Base-by-base conservation (phyloP, 2,113 vertebrate species). In the Prunella fulvescens region DNA sequence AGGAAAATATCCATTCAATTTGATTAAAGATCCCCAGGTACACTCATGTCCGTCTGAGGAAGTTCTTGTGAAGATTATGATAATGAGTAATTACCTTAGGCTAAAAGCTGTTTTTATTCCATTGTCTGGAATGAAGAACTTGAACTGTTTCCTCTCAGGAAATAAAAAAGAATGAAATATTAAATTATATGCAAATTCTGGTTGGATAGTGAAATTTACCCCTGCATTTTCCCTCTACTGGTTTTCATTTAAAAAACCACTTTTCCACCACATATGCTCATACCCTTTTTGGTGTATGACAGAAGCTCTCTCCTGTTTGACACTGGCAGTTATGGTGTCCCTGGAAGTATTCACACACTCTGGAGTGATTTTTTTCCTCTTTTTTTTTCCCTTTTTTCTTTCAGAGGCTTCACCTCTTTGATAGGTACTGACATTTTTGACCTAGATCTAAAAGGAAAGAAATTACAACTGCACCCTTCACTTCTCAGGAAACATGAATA, bases 61-160 rank as follows among this genome's bases (percentile, higher is more conserved):
- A 85, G 95, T 93, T 93, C 92, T 96, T 96, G 84, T 70, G 86
- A 96, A 97, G 85, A 97, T 93, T 86, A 91, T 48, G 54, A 90
- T 91, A 97, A 97, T 93, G 50, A 95, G 44, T 93, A 97, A 97
- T 97, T 97, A 96, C 88, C 42, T 96, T 61, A 86, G 92, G 92
- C 90, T 97, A 94, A 94, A 97, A 96, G 51, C 31, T 93, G 51
- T 4, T 94, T 84, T 94, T 51, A 88, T 45, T 92, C 57, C 17
- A 90, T 94, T 97, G 73, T 91, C 77, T 94, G 81, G 60, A 96
- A 97, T 51, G 28, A 95, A 90, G 13, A 88, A 88, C 39, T 93
- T 71, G 60, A 81, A 79, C 51, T 26, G 39, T 91, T 90, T 60
- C 23, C 62, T 47, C 51, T 91, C 58, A 72, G n/a, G 39, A 95